These are phyloP conservation scores for Listronotus bonariensis DNA, from an alignment of 1,140 invertebrate species.

Conservation along the genomic window DNA sequence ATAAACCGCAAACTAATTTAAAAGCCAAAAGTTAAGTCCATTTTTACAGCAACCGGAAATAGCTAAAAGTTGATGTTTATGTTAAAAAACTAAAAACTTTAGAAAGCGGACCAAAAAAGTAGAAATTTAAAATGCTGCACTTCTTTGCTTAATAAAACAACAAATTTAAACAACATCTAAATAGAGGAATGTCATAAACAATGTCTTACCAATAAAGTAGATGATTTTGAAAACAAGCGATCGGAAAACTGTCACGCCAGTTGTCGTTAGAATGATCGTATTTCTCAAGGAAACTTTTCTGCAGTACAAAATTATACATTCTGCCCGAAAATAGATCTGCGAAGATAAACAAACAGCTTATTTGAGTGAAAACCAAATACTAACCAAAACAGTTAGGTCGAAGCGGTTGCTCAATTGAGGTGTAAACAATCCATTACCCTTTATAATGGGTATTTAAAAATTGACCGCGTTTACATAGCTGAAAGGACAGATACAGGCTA, in stretches of 20 bases:
- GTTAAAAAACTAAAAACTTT: no score
- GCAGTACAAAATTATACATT: slow-evolving; percentile 41
- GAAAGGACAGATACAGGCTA: slow-evolving; percentile 10
- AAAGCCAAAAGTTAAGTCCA: no score
- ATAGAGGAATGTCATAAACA: no score
- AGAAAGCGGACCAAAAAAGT: no score
- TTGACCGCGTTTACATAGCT: not conserved
- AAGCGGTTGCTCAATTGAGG: slow-evolving; percentile 8
- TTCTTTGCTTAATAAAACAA: no score
- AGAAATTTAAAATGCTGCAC: no score
- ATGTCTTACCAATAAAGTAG: slow-evolving; percentile 22
- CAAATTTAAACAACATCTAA: no score
- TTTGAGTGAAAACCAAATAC: slow-evolving; percentile 13
- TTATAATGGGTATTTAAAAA: slow-evolving; percentile 6
- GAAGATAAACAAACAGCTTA: not conserved
- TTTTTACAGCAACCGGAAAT: no score
- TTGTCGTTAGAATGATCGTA: slow-evolving; percentile 28
- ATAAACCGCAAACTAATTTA: no score
- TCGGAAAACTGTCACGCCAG: slow-evolving; percentile 29
- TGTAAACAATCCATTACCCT: slow-evolving; percentile 6
- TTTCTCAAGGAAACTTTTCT: slow-evolving; percentile 38
- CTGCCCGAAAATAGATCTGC: not conserved
- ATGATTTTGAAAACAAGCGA: slow-evolving; percentile 39
- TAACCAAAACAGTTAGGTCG: slow-evolving; percentile 15
- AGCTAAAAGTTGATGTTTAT: no score